A percentile compares a stretch with the other conserved stretches of the same genome.
Evolutionary conservation across 2,888 invertebrate species (phyloP).

Genomic region (Hesperia comma): DNA sequence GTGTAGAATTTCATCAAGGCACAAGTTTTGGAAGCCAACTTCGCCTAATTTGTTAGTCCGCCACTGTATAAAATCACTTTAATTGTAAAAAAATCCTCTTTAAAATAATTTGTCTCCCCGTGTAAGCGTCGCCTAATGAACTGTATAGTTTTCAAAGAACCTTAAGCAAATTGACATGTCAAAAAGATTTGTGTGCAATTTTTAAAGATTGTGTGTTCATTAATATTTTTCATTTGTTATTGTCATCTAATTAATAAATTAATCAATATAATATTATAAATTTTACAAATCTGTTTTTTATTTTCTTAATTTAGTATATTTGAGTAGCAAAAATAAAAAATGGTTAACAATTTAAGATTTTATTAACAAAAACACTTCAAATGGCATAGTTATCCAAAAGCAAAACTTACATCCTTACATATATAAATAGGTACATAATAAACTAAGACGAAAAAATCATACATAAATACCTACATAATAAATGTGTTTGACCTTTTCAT

Average conservation of each 20-base stretch:
- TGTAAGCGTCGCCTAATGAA: background rate
- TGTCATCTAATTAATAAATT: slow-evolving; percentile 63
- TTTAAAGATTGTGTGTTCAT: slow-evolving; percentile 43
- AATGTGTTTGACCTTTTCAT: background rate
- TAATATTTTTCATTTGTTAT: slow-evolving; percentile 30
- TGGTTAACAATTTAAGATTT: slow-evolving; percentile 59
- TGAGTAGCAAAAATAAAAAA: background rate
- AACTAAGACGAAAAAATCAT: slow-evolving; percentile 8
- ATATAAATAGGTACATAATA: slow-evolving; percentile 14
- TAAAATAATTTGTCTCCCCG: too few relatives aligned
- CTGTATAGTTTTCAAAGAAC: too few relatives aligned
- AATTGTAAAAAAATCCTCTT: too few relatives aligned
- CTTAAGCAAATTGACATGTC: background rate
- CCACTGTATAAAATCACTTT: too few relatives aligned
- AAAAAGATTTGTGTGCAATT: slow-evolving; percentile 52
- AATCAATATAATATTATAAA: slow-evolving; percentile 40
- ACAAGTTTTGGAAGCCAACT: too few relatives aligned
- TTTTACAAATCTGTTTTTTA: slow-evolving; percentile 6
- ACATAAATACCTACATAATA: too few relatives aligned
- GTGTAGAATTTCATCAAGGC: too few relatives aligned
- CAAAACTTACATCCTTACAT: slow-evolving; percentile 27
- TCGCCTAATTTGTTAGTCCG: too few relatives aligned
- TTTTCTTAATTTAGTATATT: background rate
- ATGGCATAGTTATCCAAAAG: slow-evolving; percentile 49
- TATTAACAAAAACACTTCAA: slow-evolving; percentile 63